These are phyloP conservation scores for Lophura nycthemera DNA, from an alignment of 2,113 vertebrate species.

Conservation along the genomic window DNA sequence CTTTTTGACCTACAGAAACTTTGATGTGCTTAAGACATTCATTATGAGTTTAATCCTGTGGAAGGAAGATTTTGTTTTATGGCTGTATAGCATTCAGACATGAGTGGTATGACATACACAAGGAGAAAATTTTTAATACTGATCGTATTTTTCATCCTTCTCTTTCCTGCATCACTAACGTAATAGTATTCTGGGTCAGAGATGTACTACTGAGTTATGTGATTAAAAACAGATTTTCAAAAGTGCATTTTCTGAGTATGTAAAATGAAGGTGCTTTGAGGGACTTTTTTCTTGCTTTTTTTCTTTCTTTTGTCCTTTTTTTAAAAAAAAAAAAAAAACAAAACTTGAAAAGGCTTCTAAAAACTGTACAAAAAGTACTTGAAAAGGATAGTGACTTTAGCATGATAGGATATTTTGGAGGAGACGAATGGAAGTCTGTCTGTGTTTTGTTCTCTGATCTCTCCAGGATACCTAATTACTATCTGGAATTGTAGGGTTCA, in stretches of 20 bases:
- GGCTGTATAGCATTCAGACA: background rate
- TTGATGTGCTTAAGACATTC: background rate
- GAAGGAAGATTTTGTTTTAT: background rate
- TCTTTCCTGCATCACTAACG: background rate
- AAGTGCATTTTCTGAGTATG: background rate
- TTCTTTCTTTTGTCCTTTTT: too few species aligned
- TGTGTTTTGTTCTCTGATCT: constrained; percentile 33
- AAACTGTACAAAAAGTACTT: background rate
- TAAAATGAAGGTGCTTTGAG: background rate
- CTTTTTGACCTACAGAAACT: background rate
- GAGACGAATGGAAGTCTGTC: background rate
- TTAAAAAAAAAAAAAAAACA: too few species aligned
- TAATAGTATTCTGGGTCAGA: background rate
- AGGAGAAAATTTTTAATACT: background rate
- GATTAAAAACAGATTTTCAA: background rate
- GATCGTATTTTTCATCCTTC: background rate
- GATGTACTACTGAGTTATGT: background rate
- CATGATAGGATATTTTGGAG: background rate
- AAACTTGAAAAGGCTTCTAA: background rate
- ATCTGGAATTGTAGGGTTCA: constrained; percentile 1
- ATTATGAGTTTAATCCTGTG: background rate
- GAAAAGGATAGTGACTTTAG: background rate
- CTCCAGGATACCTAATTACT: constrained; percentile 52
- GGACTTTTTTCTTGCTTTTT: background rate
- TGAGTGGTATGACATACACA: background rate